Percentiles rank a stretch among this genome's conserved stretches.
phyloP scores from a whole-genome alignment of 2,797 vertebrate genomes.

The Leptoclinus maculatus region DNA sequence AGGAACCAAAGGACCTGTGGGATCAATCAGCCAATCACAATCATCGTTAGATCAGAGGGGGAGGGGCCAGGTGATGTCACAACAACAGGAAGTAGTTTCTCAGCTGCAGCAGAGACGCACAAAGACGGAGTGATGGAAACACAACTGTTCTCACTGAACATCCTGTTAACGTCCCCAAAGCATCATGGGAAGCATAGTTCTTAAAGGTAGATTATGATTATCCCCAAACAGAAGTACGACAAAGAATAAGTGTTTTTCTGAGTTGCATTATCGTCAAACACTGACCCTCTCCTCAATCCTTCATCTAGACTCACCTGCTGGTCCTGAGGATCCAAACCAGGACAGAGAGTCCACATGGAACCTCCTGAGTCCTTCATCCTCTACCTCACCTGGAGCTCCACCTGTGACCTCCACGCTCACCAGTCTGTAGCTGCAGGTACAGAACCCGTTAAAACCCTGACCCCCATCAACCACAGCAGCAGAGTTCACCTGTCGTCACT shows the following conservation, averaged over 20 bases:
- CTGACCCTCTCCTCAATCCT: no score
- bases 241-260: no score
- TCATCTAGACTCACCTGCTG: conserved; percentile 12
- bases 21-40: neutral
- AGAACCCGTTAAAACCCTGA: neutral
- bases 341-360: conserved; percentile 56
- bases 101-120: no score
- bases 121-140: no score
- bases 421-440: conserved; percentile 66
- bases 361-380: neutral
- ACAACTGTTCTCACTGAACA: no score
- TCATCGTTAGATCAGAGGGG: no score
- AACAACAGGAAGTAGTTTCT: no score
- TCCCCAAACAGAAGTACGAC: no score
- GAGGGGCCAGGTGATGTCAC: no score
- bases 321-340: conserved; percentile 68
- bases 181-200: neutral
- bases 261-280: no score
- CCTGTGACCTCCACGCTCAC: conserved; percentile 44
- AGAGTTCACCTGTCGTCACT: neutral
- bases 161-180: no score
- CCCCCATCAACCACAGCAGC: neutral
- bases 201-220: neutral
- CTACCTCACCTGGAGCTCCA: neutral
- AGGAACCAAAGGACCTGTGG: conserved; percentile 55